A percentile compares a stretch with the other conserved stretches of the same genome.
Evolutionary conservation across 2,797 vertebrate genomes (phyloP).

Genomic region (Peromyscus attwateri): DNA sequence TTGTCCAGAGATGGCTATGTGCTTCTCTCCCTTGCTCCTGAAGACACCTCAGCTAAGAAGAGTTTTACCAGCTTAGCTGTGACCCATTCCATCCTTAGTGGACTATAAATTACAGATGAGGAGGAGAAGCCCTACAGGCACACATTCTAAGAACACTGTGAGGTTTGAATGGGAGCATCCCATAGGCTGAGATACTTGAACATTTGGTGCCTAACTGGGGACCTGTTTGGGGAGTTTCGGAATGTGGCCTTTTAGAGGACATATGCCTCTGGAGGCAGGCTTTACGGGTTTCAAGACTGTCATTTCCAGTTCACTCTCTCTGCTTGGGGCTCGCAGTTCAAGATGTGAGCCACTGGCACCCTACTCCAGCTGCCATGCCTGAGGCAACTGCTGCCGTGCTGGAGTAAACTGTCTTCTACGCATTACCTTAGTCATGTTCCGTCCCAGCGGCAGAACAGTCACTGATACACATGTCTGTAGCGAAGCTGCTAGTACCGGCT

Average conservation of each 20-base stretch:
- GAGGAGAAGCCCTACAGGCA: neutral
- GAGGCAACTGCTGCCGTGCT: too few relatives aligned
- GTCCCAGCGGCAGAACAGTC: neutral
- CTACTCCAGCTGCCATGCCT: neutral
- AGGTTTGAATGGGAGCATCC: neutral
- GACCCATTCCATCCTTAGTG: neutral
- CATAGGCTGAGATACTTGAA: neutral
- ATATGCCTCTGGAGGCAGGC: neutral
- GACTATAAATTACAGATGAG: neutral
- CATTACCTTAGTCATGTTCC: neutral
- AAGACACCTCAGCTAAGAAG: neutral
- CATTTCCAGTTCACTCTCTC: neutral
- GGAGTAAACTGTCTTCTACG: neutral
- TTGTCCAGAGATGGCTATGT: neutral
- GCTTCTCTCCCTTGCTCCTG: neutral
- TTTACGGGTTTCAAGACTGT: neutral
- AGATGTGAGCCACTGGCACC: neutral
- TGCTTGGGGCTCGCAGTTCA: neutral
- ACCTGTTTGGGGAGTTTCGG: neutral
- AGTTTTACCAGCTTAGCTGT: neutral
- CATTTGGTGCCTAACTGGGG: neutral
- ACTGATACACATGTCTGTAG: neutral
- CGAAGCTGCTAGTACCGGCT: neutral
- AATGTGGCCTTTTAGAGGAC: neutral
- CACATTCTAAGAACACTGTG: neutral